Percentiles rank a stretch among this genome's conserved stretches.
phyloP scores from a whole-genome alignment of 2,113 vertebrate genomes.

The Lonchura striata region DNA sequence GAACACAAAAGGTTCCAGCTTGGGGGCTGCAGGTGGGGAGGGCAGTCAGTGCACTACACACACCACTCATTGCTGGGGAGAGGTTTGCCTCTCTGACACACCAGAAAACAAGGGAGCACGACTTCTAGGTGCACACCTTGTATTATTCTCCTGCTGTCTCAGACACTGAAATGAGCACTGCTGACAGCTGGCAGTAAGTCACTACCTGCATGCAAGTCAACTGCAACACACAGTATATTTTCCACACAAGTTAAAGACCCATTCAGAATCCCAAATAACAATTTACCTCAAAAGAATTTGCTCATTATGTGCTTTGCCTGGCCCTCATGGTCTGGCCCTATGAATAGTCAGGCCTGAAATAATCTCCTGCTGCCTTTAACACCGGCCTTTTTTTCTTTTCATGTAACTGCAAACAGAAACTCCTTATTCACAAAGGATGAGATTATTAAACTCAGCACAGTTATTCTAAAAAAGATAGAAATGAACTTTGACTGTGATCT shows the following conservation, averaged over 20 bases:
- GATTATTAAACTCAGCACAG: conserved; percentile 63
- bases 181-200: not conserved
- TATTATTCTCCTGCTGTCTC: not conserved
- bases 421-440: conserved; percentile 69
- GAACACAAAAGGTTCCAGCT: not conserved
- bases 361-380: conserved; percentile 64
- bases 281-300: conserved; percentile 65
- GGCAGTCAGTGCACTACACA: not conserved
- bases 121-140: not conserved
- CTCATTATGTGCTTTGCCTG: conserved; percentile 58
- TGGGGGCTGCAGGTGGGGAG: not conserved
- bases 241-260: conserved; percentile 2
- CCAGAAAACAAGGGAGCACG: not conserved
- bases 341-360: conserved; percentile 61
- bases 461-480: conserved; percentile 49
- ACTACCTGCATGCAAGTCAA: not conserved
- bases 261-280: conserved; percentile 66
- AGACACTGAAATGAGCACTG: not conserved
- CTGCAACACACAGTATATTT: conserved; percentile 2
- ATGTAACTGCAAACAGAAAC: conserved; percentile 67
- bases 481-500: conserved; percentile 36
- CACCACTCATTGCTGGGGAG: not conserved
- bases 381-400: conserved; percentile 56
- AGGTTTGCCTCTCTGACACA: not conserved
- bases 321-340: conserved; percentile 24